Evolutionary conservation across 2,797 vertebrate genomes (phyloP), one percentile per base, ranked within the genome.

Genomic region (Paramormyrops hopkinsi): DNA sequence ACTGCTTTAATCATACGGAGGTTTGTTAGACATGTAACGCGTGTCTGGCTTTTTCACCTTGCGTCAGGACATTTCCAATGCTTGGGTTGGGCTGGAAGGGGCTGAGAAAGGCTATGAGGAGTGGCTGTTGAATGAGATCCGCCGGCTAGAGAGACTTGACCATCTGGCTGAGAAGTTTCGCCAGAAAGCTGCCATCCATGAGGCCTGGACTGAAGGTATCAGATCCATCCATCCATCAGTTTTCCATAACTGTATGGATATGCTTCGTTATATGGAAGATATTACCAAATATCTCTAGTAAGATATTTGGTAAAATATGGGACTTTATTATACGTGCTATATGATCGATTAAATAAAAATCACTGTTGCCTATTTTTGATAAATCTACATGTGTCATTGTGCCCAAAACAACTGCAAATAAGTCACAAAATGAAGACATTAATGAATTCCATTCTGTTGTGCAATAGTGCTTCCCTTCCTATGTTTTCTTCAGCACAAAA

Each of bases 31-130:
- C 2, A 51, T 29, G 54, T 9, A 17, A 37, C 11, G 41, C 11
- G 12, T 3, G 85, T 48, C 25, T 41, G 62, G 5, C 9, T 41
- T 79, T 88, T 50, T 48, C 69, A n/a, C 33, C n/a, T 25, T n/a
- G 50, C 53, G 76, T 0, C 91, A 99, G 98, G 98, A 99, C 93
- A 98, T 99, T 90, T 98, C 97, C 93, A 98, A 97, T 8, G 97
- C 97, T 1, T 99, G 98, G 98, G 97, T 97, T 33, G 95, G 95
- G 62, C 96, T 99, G 87, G 98, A 99, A 90, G 98, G 98, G 91
- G 98, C 98, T 0, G 98, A 99, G 93, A 99, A 99, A 90, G 98
- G 98, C 92, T 99, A 99, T 0, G 98, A 99, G 90, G 98, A 99
- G 92, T 99, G 98, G 98, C 95, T 99, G 89, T 95, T 99, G 92